phyloP scores from a whole-genome alignment of 2,888 invertebrate species.

The Xestoiulus laeticollis region DNA sequence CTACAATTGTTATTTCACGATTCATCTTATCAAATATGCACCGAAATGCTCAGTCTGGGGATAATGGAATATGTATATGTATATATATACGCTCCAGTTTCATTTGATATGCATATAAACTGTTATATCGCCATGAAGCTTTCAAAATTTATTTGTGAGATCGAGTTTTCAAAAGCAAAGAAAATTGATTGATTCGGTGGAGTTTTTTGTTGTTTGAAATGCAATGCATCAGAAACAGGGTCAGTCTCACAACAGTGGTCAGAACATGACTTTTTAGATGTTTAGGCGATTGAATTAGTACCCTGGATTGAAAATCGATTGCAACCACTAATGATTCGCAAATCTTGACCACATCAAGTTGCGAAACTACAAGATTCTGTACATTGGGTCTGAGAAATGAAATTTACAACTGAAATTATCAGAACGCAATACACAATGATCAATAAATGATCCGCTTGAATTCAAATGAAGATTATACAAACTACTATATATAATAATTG shows the following conservation, averaged over 20 bases:
- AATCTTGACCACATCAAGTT: not conserved
- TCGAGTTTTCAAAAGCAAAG: not conserved
- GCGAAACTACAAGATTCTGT: not conserved
- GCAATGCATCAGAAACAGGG: not conserved
- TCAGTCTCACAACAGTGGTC: not conserved
- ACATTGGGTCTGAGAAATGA: no score
- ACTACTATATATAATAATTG: no score
- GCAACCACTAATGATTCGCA: not conserved
- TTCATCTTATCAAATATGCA: conserved; percentile 32
- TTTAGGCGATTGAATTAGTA: not conserved
- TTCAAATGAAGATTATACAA: no score
- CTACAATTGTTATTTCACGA: not conserved
- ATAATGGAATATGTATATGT: conserved; percentile 37
- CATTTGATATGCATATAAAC: conserved; percentile 23
- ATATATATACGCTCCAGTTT: conserved; percentile 6
- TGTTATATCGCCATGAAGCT: conserved; percentile 5
- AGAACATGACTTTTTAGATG: not conserved
- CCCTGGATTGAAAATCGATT: not conserved
- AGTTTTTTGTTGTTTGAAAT: not conserved
- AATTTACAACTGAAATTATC: no score
- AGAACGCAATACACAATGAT: not conserved
- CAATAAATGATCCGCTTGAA: no score
- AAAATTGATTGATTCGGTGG: not conserved
- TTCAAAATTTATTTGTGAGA: not conserved
- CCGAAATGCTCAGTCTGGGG: not conserved